Conservation (phyloP, 2,888 invertebrate species). For the Diloba caeruleocephala region DNA sequence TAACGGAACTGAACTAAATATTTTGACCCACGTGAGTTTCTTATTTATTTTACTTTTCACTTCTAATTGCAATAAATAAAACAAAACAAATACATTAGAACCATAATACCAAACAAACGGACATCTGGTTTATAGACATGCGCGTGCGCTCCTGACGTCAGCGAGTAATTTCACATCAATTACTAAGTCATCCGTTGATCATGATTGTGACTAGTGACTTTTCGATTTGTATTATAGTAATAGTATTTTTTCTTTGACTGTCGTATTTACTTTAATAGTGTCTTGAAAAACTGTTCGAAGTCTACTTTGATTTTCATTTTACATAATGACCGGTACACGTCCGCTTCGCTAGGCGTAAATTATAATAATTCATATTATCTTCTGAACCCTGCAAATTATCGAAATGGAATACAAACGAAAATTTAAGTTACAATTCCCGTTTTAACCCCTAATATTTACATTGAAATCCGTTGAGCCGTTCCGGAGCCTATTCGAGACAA, state of each 20-base stretch:
- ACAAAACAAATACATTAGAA: constrained; percentile 42
- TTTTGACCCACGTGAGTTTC: neutral
- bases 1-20: neutral
- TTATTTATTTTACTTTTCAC: constrained; percentile 26
- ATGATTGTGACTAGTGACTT: constrained; percentile 25
- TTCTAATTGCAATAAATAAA: constrained; percentile 33
- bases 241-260: constrained; percentile 27
- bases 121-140: constrained; percentile 46
- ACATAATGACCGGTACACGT: too few species aligned
- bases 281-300: neutral
- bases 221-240: constrained; percentile 32
- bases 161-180: constrained; percentile 37
- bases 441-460: too few species aligned
- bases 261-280: constrained; percentile 19
- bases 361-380: too few species aligned
- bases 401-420: too few species aligned
- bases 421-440: too few species aligned
- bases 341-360: too few species aligned
- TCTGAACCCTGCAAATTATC: too few species aligned
- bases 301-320: constrained; percentile 3
- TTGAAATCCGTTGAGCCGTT: too few species aligned
- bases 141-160: constrained; percentile 47
- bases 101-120: constrained; percentile 42
- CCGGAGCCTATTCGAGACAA: too few species aligned
- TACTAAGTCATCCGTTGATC: constrained; percentile 36